A percentile compares a stretch with the other conserved stretches of the same genome.
phyloP scores from a whole-genome alignment of 2,113 vertebrate species.

The Sinocyclocheilus rhinocerous region DNA sequence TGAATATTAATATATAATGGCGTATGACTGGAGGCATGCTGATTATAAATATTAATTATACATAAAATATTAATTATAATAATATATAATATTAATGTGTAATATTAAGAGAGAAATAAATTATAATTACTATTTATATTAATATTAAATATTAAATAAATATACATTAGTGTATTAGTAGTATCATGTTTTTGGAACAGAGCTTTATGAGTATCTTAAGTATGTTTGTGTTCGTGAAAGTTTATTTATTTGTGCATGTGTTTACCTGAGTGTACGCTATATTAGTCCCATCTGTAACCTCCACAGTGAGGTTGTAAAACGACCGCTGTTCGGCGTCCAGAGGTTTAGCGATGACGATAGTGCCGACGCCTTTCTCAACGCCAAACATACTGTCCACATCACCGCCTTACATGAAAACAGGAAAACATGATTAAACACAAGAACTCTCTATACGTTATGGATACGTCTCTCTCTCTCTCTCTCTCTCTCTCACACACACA shows the following conservation, averaged over 20 bases:
- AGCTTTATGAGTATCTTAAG: no score
- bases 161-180: neutral
- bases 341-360: slow-evolving; percentile 91
- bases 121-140: neutral
- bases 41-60: no score
- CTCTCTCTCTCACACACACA: no score
- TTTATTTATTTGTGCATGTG: slow-evolving; percentile 8
- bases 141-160: neutral
- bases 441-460: neutral
- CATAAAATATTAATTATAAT: no score
- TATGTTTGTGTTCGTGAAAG: neutral
- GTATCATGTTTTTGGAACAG: neutral
- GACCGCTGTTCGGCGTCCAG: slow-evolving; percentile 92
- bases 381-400: slow-evolving; percentile 93
- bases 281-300: slow-evolving; percentile 93
- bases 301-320: slow-evolving; percentile 93
- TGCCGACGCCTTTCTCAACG: slow-evolving; percentile 89
- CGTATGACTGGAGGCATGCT: no score
- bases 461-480: neutral
- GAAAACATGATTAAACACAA: slow-evolving; percentile 35
- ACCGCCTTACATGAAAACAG: slow-evolving; percentile 78
- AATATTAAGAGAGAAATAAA: no score
- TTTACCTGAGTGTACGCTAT: slow-evolving; percentile 58
- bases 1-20: no score
- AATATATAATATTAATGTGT: neutral